Evolutionary conservation across 2,113 vertebrate species (phyloP), one percentile per base, ranked within the genome.

Genomic region (Meles meles): DNA sequence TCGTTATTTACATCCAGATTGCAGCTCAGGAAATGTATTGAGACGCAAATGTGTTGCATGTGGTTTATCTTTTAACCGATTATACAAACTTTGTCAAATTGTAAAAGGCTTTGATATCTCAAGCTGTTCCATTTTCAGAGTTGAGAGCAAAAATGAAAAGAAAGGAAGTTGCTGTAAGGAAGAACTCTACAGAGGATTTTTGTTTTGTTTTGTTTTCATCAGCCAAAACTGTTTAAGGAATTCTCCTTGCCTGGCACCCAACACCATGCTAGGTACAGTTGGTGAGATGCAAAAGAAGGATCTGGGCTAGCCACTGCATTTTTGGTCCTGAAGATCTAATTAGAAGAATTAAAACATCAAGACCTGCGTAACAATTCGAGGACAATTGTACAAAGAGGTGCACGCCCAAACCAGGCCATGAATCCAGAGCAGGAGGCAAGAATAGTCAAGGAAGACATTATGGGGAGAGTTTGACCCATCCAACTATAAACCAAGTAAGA

Each of bases 11-110:
- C 88, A 49, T 97, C 85, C 97, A 96, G 93, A 91, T 96, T 65
- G 61, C 91, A 85, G 44, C 96, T 96, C 96, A 96, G 96, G n/a
- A 97, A 97, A 97, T 80, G 87, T 65, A 95, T 80, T 94, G 88
- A 97, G 86, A 93, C 34, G 1, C 90, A 97, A 97, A 96, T 95
- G 13, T 74, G 97, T 98, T 91, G 79, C 94, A 65, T 63, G 55
- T 76, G 89, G 37, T 95, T 98, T 93, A 95, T 97, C 97, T 98
- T 98, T 98, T 80, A 61, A 81, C 97, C 13, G 90, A 85, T 85
- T 88, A 52, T 69, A 90, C 18, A 97, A 81, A 97, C 97, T 65
- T 96, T 79, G 42, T 72, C 59, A 97, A 98, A 96, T 97, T 88
- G 44, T 18, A 18, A 98, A 92, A 93, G 61, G 27, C 69, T 98